Percentiles rank a stretch among this genome's conserved stretches.
phyloP scores from a whole-genome alignment of 2,797 vertebrate species.

The Danio albolineatus region DNA sequence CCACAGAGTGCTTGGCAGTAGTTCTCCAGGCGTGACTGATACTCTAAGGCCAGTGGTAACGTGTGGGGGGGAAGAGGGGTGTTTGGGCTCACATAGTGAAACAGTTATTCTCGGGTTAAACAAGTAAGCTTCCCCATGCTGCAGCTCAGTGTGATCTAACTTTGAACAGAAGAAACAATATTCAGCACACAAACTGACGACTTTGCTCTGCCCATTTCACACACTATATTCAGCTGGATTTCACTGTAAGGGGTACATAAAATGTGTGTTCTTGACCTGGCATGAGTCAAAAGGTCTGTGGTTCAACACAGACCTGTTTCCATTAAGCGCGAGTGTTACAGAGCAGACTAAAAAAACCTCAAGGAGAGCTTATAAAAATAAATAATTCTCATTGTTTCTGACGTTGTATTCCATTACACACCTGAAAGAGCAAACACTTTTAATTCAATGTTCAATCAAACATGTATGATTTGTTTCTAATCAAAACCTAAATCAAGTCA shows the following conservation, averaged over 20 bases:
- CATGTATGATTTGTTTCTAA: too few species aligned
- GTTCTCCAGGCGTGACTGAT: constrained; percentile 69
- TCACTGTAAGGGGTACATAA: neutral
- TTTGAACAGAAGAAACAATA: constrained; percentile 30
- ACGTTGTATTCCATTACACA: neutral
- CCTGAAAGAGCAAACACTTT: neutral
- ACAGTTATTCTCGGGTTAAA: constrained; percentile 55
- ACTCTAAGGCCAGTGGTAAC: constrained; percentile 68
- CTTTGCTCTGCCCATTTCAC: constrained; percentile 10
- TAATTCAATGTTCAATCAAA: neutral
- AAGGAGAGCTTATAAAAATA: constrained; percentile 6
- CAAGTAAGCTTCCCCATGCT: constrained; percentile 64
- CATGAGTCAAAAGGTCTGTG: constrained; percentile 16
- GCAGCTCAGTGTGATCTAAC: constrained; percentile 58
- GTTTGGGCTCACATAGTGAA: constrained; percentile 67
- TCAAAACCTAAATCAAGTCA: neutral
- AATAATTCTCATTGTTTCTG: constrained; percentile 6
- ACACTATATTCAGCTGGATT: constrained; percentile 9
- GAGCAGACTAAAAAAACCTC: neutral
- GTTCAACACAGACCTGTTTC: constrained; percentile 8
- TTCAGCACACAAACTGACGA: neutral
- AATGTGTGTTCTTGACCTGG: constrained; percentile 21
- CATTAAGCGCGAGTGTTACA: constrained; percentile 11
- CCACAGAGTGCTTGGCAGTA: constrained; percentile 57
- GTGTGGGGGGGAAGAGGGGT: constrained; percentile 35